Evolutionary conservation across 2,888 invertebrate genomes (phyloP), one percentile per base, ranked within the genome.

Genomic region (Pteria penguin): DNA sequence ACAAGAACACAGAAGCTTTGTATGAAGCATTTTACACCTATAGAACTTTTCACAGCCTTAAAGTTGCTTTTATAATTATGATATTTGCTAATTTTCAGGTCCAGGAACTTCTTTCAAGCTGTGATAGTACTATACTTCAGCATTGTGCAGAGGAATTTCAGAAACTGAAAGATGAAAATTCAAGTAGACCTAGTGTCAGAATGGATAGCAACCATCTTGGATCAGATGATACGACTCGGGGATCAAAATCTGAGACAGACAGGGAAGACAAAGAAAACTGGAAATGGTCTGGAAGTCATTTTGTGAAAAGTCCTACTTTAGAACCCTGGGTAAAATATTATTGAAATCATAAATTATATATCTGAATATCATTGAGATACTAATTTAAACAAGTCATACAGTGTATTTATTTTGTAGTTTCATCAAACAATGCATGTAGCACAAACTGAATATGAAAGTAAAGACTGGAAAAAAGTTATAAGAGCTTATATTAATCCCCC

Each of bases 41-140:
- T n/a, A n/a, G n/a, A n/a, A n/a, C n/a, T n/a, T n/a, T n/a, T n/a
- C n/a, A n/a, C n/a, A n/a, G n/a, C n/a, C n/a, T n/a, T n/a, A n/a
- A n/a, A n/a, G n/a, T n/a, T n/a, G n/a, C n/a, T n/a, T n/a, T n/a
- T n/a, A n/a, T n/a, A n/a, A n/a, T n/a, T n/a, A n/a, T n/a, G n/a
- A n/a, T n/a, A n/a, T n/a, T n/a, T 45, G 8, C 8, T 45, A 58
- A 18, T 54, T 8, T 67, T 14, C n/a, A 70, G 61, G 95, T 96
- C 0, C 94, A 95, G 79, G 95, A 96, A 67, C 93, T 97, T 72
- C 93, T 97, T 2, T 95, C 95, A 66, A 94, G 97, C 1, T 97
- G 97, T 96, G 96, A 97, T 90, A 96, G 96, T 0, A 95, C 95
- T 8, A 93, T 96, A 52, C 95, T 97, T 0, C 97, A 97, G 89